These are phyloP conservation scores for Agrochola lota DNA, from an alignment of 2,888 invertebrate species.

Conservation along the genomic window DNA sequence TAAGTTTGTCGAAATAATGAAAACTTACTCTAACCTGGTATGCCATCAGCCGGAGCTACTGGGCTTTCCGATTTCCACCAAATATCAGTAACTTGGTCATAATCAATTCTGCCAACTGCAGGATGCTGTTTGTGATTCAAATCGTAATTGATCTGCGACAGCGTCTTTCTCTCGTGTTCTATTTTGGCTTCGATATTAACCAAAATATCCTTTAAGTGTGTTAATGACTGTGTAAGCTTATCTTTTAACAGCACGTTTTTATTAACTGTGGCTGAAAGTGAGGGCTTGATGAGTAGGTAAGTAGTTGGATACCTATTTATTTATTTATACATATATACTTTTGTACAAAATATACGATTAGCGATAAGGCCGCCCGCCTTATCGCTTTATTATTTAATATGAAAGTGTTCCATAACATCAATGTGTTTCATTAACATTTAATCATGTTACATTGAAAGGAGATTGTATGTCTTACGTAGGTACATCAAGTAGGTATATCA, in stretches of 20 bases:
- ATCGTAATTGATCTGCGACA: conserved; percentile 11
- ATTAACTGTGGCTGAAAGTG: conserved; percentile 16
- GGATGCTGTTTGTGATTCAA: not conserved
- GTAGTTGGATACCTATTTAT: not conserved
- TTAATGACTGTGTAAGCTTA: conserved; percentile 13
- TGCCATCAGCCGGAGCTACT: not conserved
- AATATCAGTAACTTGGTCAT: not conserved
- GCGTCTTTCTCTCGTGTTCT: conserved; percentile 17
- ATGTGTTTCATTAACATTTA: not conserved
- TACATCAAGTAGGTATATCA: not conserved
- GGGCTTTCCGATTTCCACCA: not conserved
- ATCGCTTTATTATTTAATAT: too few relatives aligned
- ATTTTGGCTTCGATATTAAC: conserved; percentile 14
- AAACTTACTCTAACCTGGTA: not conserved
- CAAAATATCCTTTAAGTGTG: conserved; percentile 12
- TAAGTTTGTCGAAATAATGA: not conserved
- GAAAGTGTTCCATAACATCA: too few relatives aligned
- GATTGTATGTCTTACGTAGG: not conserved
- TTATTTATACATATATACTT: not conserved
- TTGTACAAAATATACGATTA: too few relatives aligned
- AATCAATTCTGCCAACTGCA: not conserved
- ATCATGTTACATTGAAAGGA: not conserved
- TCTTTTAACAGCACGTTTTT: not conserved
- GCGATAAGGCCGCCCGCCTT: too few relatives aligned
- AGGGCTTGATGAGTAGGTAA: not conserved